phyloP scores from a whole-genome alignment of 1,140 invertebrate species.

The Halesus radiatus region DNA sequence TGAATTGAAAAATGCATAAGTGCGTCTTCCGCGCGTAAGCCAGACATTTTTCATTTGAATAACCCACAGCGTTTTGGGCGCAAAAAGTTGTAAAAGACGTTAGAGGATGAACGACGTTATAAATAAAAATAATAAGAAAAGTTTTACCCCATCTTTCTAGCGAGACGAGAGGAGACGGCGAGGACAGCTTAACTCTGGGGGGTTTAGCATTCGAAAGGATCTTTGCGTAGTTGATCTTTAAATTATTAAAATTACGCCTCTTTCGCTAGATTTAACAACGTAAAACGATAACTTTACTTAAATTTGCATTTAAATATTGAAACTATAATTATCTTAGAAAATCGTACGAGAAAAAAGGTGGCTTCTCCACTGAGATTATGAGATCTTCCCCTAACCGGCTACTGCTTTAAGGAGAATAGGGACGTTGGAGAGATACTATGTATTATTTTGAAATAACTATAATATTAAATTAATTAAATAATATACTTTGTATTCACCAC shows the following conservation, averaged over 20 bases:
- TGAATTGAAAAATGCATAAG: too few species aligned
- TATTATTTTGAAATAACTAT: too few species aligned
- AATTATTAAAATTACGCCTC: conserved; percentile 19
- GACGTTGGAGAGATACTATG: too few species aligned
- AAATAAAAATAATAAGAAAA: conserved; percentile 57
- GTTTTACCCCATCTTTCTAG: conserved; percentile 41
- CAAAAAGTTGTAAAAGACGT: conserved; percentile 24
- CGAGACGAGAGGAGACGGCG: neutral
- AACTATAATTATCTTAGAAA: neutral
- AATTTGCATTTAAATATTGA: neutral
- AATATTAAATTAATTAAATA: too few species aligned
- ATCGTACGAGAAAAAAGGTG: too few species aligned
- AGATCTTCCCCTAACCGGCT: too few species aligned
- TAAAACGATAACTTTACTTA: neutral
- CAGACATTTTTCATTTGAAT: conserved; percentile 15
- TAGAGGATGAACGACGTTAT: conserved; percentile 51
- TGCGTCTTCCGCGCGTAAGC: neutral
- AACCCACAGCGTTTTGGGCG: neutral
- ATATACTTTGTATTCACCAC: too few species aligned
- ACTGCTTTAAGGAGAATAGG: too few species aligned
- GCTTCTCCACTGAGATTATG: too few species aligned
- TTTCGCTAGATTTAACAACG: conserved; percentile 9
- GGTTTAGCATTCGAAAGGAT: neutral
- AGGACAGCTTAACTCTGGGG: conserved; percentile 8
- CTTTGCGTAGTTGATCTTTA: conserved; percentile 4